These are phyloP conservation scores for Onychostoma macrolepis DNA, from an alignment of 2,113 vertebrate species.

Conservation along the genomic window DNA sequence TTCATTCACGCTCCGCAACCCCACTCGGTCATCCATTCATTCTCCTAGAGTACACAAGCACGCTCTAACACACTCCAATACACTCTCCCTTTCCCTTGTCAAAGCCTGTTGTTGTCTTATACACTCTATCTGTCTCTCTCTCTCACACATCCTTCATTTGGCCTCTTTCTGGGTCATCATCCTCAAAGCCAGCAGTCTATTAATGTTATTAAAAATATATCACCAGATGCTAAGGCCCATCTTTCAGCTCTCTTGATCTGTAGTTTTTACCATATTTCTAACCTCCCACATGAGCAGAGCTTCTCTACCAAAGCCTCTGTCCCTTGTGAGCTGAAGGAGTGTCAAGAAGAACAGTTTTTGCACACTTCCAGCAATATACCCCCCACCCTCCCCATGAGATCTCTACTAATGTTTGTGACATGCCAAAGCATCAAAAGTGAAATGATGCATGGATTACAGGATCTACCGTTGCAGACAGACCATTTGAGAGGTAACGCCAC, in stretches of 20 bases:
- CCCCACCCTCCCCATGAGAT: conserved; percentile 28
- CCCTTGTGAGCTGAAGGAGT: conserved; percentile 51
- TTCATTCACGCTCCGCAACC: conserved; percentile 51
- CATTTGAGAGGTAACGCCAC: conserved; percentile 54
- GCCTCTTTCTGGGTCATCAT: conserved; percentile 68
- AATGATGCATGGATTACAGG: conserved; percentile 69
- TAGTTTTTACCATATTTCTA: conserved; percentile 31
- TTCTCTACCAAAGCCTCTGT: conserved; percentile 4
- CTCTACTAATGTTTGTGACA: conserved; percentile 63
- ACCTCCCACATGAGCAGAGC: conserved; percentile 39
- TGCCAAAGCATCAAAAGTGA: conserved; percentile 59
- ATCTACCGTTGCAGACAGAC: conserved; percentile 66
- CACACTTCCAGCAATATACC: conserved; percentile 50
- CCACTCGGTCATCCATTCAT: conserved; percentile 48
- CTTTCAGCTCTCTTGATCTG: conserved; percentile 49
- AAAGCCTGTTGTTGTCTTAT: conserved; percentile 26
- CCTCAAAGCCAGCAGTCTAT: conserved; percentile 59
- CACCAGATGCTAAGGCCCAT: conserved; percentile 39
- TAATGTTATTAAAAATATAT: conserved; percentile 63
- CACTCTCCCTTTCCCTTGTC: conserved; percentile 1
- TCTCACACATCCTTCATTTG: conserved; percentile 31
- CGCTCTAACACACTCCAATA: conserved; percentile 8
- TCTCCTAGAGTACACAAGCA: conserved; percentile 36
- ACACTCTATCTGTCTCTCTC: conserved; percentile 6
- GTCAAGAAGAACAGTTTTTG: conserved; percentile 54